Conservation (phyloP, 2,888 invertebrate species). For the Norana najaformis region DNA sequence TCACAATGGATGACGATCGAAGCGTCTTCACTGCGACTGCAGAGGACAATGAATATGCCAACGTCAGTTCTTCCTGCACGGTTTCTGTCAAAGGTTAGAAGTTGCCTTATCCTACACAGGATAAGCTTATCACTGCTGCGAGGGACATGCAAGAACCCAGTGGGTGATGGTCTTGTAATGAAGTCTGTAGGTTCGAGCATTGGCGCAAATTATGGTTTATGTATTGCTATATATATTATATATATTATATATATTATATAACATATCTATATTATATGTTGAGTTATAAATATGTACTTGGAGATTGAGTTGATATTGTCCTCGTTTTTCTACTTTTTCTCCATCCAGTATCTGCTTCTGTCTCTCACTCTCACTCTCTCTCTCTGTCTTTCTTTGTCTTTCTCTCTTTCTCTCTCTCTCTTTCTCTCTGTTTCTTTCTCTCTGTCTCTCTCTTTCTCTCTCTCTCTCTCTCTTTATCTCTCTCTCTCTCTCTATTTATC, state of each 20-base stretch:
- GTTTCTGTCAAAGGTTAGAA: slow-evolving; percentile 6
- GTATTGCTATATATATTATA: no score
- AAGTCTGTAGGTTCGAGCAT: not conserved
- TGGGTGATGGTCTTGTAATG: not conserved
- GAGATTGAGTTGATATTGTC: not conserved
- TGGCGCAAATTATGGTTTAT: not conserved
- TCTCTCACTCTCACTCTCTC: not conserved
- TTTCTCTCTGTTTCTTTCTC: no score
- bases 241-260: no score
- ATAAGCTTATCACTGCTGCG: not conserved
- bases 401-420: not conserved
- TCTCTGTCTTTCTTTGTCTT: not conserved
- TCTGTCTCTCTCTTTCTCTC: not conserved
- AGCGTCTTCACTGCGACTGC: not conserved
- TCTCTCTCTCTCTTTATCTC: not conserved
- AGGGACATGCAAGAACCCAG: not conserved
- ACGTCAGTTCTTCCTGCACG: not conserved
- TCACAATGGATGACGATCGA: not conserved
- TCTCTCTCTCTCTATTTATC: not conserved
- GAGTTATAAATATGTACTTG: no score
- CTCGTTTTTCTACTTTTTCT: not conserved
- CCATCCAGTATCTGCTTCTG: not conserved
- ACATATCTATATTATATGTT: no score
- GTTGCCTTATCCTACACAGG: no score
- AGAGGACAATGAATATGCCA: not conserved